phyloP scores from a whole-genome alignment of 1,140 invertebrate species.

The Drosophila sechellia region DNA sequence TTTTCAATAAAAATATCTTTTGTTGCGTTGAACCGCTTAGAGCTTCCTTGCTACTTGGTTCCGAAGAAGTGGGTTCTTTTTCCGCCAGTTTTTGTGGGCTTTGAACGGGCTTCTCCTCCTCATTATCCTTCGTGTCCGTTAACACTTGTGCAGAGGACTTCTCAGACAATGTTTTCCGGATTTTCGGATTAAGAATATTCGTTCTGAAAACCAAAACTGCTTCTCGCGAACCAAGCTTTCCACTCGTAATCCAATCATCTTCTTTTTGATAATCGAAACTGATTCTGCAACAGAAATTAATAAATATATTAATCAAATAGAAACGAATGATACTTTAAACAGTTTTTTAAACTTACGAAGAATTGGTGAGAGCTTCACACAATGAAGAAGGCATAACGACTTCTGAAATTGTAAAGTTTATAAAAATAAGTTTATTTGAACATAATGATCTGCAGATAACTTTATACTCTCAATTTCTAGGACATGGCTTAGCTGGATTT shows the following conservation, averaged over 20 bases:
- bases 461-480: not conserved
- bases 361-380: constrained; percentile 39
- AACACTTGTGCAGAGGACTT: constrained; percentile 13
- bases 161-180: constrained; percentile 53
- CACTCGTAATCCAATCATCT: constrained; percentile 82
- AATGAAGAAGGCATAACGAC: constrained; percentile 69
- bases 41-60: constrained; percentile 24
- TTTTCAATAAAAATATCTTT: constrained; percentile 45
- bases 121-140: constrained; percentile 14
- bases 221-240: constrained; percentile 76
- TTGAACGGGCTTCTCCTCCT: not conserved
- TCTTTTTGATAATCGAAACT: constrained; percentile 44
- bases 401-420: constrained; percentile 56
- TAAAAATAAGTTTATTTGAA: constrained; percentile 12
- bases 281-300: constrained; percentile 35
- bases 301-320: not conserved
- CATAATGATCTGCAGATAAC: not conserved
- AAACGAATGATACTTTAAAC: too few species aligned
- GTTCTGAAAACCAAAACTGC: constrained; percentile 80
- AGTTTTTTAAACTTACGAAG: constrained; percentile 48
- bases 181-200: constrained; percentile 73
- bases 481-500: not conserved
- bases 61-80: constrained; percentile 11
- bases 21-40: constrained; percentile 26
- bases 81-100: not conserved